Evolutionary conservation across 2,888 invertebrate genomes (phyloP).

Genomic region (Acronicta alni): DNA sequence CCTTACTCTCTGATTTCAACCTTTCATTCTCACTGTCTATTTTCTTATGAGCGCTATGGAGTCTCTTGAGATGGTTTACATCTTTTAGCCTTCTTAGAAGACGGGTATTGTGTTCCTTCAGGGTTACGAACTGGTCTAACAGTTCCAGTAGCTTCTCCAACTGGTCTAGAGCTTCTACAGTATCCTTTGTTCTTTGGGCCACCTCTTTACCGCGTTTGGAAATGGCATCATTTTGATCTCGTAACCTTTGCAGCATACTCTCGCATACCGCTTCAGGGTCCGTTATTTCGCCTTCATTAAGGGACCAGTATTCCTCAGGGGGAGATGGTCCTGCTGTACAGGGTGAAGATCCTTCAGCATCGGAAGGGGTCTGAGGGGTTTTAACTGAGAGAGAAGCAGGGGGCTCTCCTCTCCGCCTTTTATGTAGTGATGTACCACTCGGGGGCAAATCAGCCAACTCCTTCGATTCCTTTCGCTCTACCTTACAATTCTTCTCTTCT

Average conservation of each 20-base stretch:
- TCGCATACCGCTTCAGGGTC: constrained; percentile 80
- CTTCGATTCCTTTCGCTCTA: constrained; percentile 65
- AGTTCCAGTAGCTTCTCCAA: constrained; percentile 93
- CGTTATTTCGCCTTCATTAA: constrained; percentile 68
- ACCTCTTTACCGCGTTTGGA: constrained; percentile 88
- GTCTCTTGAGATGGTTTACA: constrained; percentile 92
- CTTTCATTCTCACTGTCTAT: constrained; percentile 80
- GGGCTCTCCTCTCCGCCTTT: constrained; percentile 81
- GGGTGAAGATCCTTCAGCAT: constrained; percentile 82
- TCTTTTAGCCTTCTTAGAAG: constrained; percentile 92
- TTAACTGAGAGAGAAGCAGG: constrained; percentile 81
- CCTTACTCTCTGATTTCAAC: constrained; percentile 75
- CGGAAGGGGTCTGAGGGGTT: constrained; percentile 78
- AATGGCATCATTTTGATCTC: constrained; percentile 80
- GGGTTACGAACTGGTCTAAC: constrained; percentile 92
- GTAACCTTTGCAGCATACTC: constrained; percentile 78
- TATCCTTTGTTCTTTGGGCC: constrained; percentile 88
- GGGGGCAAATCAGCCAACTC: constrained; percentile 79
- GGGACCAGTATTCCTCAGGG: constrained; percentile 75
- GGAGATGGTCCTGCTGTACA: constrained; percentile 79
- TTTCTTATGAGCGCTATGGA: constrained; percentile 90
- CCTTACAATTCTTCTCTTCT: constrained; percentile 52
- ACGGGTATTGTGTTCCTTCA: constrained; percentile 92
- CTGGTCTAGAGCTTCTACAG: constrained; percentile 93
- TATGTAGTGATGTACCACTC: constrained; percentile 81